Evolutionary conservation across 2,797 vertebrate genomes (phyloP).

Genomic region (Novumbra hubbsi): DNA sequence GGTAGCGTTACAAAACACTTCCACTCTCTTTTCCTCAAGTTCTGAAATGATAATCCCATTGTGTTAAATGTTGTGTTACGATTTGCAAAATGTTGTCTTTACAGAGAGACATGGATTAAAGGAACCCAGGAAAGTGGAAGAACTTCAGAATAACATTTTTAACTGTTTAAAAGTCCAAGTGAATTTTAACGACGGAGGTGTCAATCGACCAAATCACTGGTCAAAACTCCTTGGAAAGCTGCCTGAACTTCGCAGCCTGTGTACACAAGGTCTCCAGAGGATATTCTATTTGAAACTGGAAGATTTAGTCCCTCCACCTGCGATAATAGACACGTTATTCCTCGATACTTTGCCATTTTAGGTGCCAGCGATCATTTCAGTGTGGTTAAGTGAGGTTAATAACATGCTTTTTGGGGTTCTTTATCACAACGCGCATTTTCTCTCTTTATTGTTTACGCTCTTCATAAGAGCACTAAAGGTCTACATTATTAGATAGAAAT

Average conservation of each 20-base stretch:
- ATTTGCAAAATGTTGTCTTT: constrained; percentile 19
- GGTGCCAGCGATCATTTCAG: constrained; percentile 28
- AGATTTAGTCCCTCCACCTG: constrained; percentile 94
- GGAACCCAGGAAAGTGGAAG: constrained; percentile 90
- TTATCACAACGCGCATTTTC: not conserved
- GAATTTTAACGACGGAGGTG: constrained; percentile 77
- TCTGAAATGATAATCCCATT: constrained; percentile 1
- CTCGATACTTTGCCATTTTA: constrained; percentile 97
- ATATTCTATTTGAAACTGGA: constrained; percentile 99
- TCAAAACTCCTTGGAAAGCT: constrained; percentile 94
- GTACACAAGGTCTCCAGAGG: constrained; percentile 95
- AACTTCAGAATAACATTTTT: constrained; percentile 91
- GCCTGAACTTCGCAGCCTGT: constrained; percentile 92
- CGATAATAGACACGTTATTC: constrained; percentile 96
- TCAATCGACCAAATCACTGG: constrained; percentile 85
- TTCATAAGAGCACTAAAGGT: not conserved
- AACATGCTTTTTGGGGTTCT: not conserved
- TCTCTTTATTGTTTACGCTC: not conserved
- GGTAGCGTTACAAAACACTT: constrained; percentile 44
- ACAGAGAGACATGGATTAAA: constrained; percentile 94
- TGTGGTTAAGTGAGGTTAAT: not conserved
- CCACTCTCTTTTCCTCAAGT: not conserved
- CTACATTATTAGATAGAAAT: not conserved
- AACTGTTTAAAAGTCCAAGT: constrained; percentile 90
- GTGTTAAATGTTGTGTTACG: not conserved